Evolutionary conservation across 1,140 invertebrate species (phyloP), one percentile per base, ranked within the genome.

Genomic region (Scaptomyza hsui): DNA sequence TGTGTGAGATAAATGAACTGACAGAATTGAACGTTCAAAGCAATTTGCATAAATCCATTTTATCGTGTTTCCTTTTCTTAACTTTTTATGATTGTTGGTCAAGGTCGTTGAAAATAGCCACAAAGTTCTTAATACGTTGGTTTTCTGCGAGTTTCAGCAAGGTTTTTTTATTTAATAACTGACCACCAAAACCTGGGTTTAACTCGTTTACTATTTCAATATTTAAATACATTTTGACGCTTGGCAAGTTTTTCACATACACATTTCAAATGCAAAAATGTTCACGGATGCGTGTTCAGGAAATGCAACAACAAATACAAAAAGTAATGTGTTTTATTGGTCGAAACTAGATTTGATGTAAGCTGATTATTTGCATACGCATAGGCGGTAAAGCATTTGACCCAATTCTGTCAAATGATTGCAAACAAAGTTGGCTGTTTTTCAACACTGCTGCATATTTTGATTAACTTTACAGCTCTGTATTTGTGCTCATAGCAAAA

Each of bases 201-300:
- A n/a, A n/a, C n/a, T n/a, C n/a, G 26, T 29, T 1, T 9, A 1
- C 45, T 37, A 79, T 75, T 78, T 57, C n/a, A 72, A 75, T 79
- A 82, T 83, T 85, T 71, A 44, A 72, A 72, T 78, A 70, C 35
- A 62, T 78, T 81, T 82, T 74, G 51, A 77, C 78, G 73, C 74
- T 82, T 81, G 57, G 44, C 49, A 16, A 45, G 49, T 19, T 39
- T 44, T 18, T 16, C 32, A 52, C 53, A 53, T 53, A 53, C 42
- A 26, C 53, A 57, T 56, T 68, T 75, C 73, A 52, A 72, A 64
- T 77, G 59, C 1, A 61, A 63, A 76, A 78, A 52, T 78, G 69
- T 78, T 52, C 53, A 73, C 56, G 61, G 59, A 53, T 78, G 75
- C 62, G 61, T 75, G 57, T 59, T 29, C 61, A 63, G 44, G 21